phyloP scores from a whole-genome alignment of 2,797 vertebrate genomes.

The Sebastes trivittatus region DNA sequence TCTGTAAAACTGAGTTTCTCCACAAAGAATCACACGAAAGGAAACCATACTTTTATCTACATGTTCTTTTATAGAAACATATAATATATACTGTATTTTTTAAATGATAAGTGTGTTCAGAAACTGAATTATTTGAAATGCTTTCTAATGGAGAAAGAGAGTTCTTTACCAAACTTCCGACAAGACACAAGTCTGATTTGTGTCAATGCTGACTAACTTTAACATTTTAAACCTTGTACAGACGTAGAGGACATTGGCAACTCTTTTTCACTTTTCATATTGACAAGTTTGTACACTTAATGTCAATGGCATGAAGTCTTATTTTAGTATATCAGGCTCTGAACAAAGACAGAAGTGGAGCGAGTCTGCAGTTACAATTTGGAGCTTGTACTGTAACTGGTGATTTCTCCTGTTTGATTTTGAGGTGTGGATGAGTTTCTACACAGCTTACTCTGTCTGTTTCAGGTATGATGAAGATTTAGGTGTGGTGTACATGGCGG shows the following conservation, averaged over 20 bases:
- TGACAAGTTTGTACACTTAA: background rate
- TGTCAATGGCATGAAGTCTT: background rate
- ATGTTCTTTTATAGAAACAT: background rate
- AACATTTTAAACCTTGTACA: background rate
- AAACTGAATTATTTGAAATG: background rate
- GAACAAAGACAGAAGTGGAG: background rate
- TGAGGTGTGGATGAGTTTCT: background rate
- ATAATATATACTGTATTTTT: background rate
- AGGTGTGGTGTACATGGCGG: slow-evolving; percentile 86
- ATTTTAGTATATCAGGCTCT: background rate
- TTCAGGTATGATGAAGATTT: slow-evolving; percentile 85
- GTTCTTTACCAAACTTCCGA: background rate
- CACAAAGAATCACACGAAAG: too few relatives aligned
- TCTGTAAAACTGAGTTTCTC: too few relatives aligned
- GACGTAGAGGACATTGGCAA: background rate
- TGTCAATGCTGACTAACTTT: background rate
- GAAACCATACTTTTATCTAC: background rate
- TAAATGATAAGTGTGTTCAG: background rate
- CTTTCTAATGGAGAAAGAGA: background rate
- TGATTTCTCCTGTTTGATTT: background rate
- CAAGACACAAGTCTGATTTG: background rate
- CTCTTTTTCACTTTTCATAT: background rate
- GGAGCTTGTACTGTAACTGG: background rate
- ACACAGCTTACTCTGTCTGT: background rate
- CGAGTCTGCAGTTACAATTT: background rate